Base-by-base conservation (phyloP, 2,113 vertebrate species). In the Grus americana region DNA sequence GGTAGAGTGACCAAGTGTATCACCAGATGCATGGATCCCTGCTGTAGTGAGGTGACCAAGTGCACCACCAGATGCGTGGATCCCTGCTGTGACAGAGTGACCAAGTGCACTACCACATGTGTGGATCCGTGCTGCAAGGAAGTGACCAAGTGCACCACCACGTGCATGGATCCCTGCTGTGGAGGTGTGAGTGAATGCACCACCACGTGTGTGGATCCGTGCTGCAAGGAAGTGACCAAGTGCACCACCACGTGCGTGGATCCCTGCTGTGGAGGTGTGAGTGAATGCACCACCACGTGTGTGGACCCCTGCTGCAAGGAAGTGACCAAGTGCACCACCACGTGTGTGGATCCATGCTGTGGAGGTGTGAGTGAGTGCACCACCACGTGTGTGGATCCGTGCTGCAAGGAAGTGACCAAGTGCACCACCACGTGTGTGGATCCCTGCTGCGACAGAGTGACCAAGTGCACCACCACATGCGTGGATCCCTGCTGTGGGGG, bases 1-100 rank as follows among this genome's bases (percentile, higher is more conserved):
- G 3, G 3, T 0, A 0, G 2, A 2, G 29, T 17, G 3, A n/a
- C 6, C 5, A 23, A 44, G 2, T 52, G 46, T 6, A 5, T 19
- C 18, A 84, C 36, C 27, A 46, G 0, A 0, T 63, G 26, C 1
- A 38, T 50, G 6, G 61, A 49, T 7, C 59, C 70, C 0, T 86
- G 68, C 22, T 32, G 40, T 1, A 0, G 1, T 0, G 2, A 3
- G 1, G 42, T 27, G 5, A 22, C 27, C 21, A 34, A 38, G 5
- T 32, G 82, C 11, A 22, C 18, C 2, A 85, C 70, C 6, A 65
- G 0, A 0, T 57, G 50, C 0, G 40, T 47, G 9, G 47, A 46
- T 1, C 58, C 58, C 0, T 73, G 82, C 23, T 55, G 78, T 1
- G 36, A 36, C 36, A 36, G 36, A 36, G 55, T 40, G 3, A 19